Evolutionary conservation across 2,113 vertebrate species (phyloP).

Genomic region (Esox niger): DNA sequence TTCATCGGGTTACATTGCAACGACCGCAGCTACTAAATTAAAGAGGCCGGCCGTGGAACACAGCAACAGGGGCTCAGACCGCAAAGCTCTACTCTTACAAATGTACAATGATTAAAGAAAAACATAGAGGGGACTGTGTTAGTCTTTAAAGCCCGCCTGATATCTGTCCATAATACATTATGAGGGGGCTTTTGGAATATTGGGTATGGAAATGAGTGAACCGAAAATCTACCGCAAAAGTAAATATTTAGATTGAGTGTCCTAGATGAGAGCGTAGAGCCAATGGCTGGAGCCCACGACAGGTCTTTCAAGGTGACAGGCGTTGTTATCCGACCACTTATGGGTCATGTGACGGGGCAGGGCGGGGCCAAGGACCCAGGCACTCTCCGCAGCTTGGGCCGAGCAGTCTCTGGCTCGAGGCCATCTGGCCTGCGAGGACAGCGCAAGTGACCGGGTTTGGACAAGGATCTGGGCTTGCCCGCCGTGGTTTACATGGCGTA

Average conservation of each 20-base stretch:
- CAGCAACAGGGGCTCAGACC: constrained; percentile 55
- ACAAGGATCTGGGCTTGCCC: constrained; percentile 47
- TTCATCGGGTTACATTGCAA: constrained; percentile 73
- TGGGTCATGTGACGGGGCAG: constrained; percentile 34
- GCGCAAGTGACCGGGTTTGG: constrained; percentile 54
- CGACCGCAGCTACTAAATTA: constrained; percentile 71
- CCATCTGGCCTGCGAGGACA: constrained; percentile 62
- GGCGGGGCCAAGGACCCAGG: constrained; percentile 46
- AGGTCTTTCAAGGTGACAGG: constrained; percentile 53
- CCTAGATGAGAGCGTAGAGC: constrained; percentile 29
- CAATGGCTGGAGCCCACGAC: background rate
- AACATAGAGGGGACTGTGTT: constrained; percentile 47
- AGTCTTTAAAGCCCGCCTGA: constrained; percentile 49
- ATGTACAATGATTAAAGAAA: constrained; percentile 60
- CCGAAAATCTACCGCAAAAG: constrained; percentile 51
- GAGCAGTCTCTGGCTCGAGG: constrained; percentile 47
- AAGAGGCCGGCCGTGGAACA: constrained; percentile 54
- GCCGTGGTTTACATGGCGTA: constrained; percentile 58
- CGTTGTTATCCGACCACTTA: constrained; percentile 39
- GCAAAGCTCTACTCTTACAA: constrained; percentile 35
- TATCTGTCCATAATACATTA: constrained; percentile 43
- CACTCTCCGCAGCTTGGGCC: constrained; percentile 25
- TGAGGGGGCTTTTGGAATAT: constrained; percentile 15
- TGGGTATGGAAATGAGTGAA: constrained; percentile 37
- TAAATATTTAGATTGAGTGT: constrained; percentile 54